These are phyloP conservation scores for Pseudomugil tenellus DNA, from an alignment of 2,797 vertebrate species.

Conservation along the genomic window DNA sequence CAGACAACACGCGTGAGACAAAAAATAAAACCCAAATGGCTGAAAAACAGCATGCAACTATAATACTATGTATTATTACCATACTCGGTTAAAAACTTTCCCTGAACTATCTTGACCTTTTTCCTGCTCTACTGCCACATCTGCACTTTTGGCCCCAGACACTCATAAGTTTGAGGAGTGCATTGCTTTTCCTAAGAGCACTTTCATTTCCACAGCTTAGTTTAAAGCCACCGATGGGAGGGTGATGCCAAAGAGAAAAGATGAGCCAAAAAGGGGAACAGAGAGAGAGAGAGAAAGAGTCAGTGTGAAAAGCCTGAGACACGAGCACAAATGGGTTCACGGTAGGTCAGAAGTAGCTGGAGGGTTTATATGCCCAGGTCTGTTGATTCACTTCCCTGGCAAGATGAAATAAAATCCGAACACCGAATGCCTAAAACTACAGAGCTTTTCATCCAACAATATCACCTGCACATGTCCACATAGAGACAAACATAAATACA, in stretches of 20 bases:
- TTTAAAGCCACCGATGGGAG: constrained; percentile 31
- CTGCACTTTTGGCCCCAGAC: constrained; percentile 41
- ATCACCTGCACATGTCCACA: neutral
- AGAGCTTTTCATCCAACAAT: constrained; percentile 7
- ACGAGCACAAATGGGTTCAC: constrained; percentile 20
- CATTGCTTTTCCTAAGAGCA: constrained; percentile 45
- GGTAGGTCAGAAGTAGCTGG: constrained; percentile 29
- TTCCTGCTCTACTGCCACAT: constrained; percentile 48
- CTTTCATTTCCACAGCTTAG: constrained; percentile 70
- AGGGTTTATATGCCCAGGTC: constrained; percentile 23
- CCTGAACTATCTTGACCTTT: constrained; percentile 41
- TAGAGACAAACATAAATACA: neutral
- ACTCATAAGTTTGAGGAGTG: constrained; percentile 46
- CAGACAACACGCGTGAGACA: neutral
- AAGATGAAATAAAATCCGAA: constrained; percentile 33
- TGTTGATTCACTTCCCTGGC: constrained; percentile 30
- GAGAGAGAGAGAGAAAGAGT: constrained; percentile 35
- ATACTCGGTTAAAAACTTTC: constrained; percentile 17
- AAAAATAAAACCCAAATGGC: neutral
- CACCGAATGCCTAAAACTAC: neutral
- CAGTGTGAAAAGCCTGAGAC: constrained; percentile 20
- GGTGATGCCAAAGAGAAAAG: constrained; percentile 32
- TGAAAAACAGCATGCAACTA: constrained; percentile 1
- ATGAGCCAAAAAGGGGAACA: constrained; percentile 29
- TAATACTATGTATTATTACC: neutral